Evolutionary conservation across 2,888 invertebrate species (phyloP).

Genomic region (Epinotia nisella): DNA sequence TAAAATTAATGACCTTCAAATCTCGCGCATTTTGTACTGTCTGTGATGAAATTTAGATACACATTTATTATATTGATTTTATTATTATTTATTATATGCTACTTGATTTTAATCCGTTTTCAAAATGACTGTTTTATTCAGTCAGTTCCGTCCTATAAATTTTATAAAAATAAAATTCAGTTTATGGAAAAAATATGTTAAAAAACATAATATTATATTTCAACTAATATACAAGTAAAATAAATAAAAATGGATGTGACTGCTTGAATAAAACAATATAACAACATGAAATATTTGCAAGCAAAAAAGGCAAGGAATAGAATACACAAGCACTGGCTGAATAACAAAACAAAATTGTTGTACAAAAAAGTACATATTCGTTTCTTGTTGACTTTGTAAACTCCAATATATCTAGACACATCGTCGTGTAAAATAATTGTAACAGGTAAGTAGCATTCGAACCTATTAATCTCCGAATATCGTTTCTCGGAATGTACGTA

Average conservation of each 20-base stretch:
- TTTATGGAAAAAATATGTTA: background rate
- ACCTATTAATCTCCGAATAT: background rate
- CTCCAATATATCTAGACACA: background rate
- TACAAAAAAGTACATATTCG: background rate
- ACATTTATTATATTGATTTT: background rate
- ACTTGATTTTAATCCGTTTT: background rate
- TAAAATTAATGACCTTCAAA: background rate
- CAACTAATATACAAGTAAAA: background rate
- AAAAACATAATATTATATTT: background rate
- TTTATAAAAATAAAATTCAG: background rate
- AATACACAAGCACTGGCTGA: background rate
- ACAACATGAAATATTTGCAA: background rate
- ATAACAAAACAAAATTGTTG: background rate
- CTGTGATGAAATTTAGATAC: background rate
- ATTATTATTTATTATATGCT: no score
- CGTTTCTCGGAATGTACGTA: background rate
- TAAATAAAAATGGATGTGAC: background rate
- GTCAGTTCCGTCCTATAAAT: background rate
- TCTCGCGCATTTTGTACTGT: constrained; percentile 3
- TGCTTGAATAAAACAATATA: background rate
- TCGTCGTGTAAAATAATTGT: background rate
- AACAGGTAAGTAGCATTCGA: background rate
- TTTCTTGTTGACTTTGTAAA: background rate
- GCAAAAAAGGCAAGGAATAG: background rate
- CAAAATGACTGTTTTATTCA: background rate